These are phyloP conservation scores for Lasius fuliginosus DNA, from an alignment of 2,888 invertebrate species.

Conservation along the genomic window DNA sequence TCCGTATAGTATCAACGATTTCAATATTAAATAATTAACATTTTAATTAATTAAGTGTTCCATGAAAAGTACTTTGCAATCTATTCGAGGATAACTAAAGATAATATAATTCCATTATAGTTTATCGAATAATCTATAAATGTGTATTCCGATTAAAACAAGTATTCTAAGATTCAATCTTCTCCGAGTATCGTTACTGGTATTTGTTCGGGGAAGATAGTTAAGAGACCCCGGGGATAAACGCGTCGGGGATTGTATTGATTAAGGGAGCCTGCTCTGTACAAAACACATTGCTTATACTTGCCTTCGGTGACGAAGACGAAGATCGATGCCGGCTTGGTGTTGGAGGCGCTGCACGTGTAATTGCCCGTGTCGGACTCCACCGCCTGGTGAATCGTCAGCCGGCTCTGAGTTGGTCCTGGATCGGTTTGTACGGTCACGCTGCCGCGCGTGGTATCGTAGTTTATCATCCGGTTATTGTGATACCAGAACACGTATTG, in stretches of 20 bases:
- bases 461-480: constrained; percentile 97
- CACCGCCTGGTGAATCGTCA: constrained; percentile 94
- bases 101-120: neutral
- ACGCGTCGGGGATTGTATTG: neutral
- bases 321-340: constrained; percentile 95
- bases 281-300: constrained; percentile 72
- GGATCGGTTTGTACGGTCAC: constrained; percentile 94
- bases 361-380: constrained; percentile 96
- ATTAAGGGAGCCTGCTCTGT: constrained; percentile 19
- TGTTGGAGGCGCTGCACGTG: constrained; percentile 96
- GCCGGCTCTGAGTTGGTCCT: constrained; percentile 94
- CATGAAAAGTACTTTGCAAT: neutral
- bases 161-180: constrained; percentile 5
- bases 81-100: neutral
- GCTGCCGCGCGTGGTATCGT: constrained; percentile 94
- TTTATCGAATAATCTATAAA: neutral
- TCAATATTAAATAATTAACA: constrained; percentile 19
- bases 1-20: neutral
- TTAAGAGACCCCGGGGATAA: constrained; percentile 13
- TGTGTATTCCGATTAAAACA: neutral
- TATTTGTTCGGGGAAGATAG: constrained; percentile 11
- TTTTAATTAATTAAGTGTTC: neutral
- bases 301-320: constrained; percentile 97
- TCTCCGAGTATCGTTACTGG: neutral
- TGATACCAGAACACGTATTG: constrained; percentile 99